A percentile compares a stretch with the other conserved stretches of the same genome.
phyloP scores from a whole-genome alignment of 2,888 invertebrate species.

The Acronicta leporina region DNA sequence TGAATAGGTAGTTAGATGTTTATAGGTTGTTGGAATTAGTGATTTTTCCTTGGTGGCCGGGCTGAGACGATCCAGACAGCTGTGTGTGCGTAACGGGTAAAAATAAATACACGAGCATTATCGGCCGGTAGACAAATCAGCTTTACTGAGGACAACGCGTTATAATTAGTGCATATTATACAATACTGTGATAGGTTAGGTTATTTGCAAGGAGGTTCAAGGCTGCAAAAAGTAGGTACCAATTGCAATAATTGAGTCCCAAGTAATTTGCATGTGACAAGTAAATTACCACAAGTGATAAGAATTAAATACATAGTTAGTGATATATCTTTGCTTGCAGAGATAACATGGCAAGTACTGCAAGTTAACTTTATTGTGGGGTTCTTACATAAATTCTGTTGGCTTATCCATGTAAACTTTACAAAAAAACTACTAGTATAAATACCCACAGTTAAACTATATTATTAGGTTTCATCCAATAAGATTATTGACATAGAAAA shows the following conservation, averaged over 20 bases:
- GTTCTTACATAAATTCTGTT: conserved; percentile 1
- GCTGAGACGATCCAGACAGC: conserved; percentile 83
- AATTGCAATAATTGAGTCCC: conserved; percentile 15
- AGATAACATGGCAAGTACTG: conserved; percentile 20
- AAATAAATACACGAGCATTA: conserved; percentile 88
- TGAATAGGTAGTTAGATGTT: conserved; percentile 58
- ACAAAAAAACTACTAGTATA: too few relatives aligned
- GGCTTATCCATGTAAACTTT: neutral
- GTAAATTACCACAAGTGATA: conserved; percentile 36
- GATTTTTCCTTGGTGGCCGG: conserved; percentile 83
- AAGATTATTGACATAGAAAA: too few relatives aligned
- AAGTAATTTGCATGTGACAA: conserved; percentile 34
- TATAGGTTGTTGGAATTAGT: conserved; percentile 65
- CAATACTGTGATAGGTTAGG: conserved; percentile 63
- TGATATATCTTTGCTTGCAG: conserved; percentile 30
- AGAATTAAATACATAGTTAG: conserved; percentile 27
- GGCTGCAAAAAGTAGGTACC: conserved; percentile 41
- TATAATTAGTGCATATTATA: conserved; percentile 83
- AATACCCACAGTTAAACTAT: too few relatives aligned
- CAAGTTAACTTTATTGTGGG: neutral
- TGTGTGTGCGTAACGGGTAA: conserved; percentile 87
- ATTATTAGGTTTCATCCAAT: conserved; percentile 1
- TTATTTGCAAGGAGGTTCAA: conserved; percentile 60
- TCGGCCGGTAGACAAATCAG: conserved; percentile 85
- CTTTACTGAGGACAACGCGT: conserved; percentile 81